phyloP scores from a whole-genome alignment of 2,888 invertebrate species.

The Clusia tigrina region DNA sequence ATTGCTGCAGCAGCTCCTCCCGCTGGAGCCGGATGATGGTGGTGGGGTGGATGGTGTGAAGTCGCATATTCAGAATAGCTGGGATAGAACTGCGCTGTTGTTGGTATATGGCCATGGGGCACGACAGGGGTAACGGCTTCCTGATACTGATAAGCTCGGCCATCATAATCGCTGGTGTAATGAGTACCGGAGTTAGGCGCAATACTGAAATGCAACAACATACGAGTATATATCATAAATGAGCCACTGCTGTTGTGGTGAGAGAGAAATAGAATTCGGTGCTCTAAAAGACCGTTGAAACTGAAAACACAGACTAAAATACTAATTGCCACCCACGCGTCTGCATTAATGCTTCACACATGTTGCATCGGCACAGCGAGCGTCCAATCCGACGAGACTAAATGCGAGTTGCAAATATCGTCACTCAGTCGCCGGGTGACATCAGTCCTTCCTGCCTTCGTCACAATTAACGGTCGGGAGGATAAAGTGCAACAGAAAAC shows the following conservation, averaged over 20 bases:
- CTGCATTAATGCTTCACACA: constrained; percentile 39
- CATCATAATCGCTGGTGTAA: constrained; percentile 43
- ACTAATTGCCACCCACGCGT: constrained; percentile 8
- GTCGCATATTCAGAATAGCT: constrained; percentile 40
- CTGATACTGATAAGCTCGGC: constrained; percentile 31
- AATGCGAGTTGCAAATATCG: neutral
- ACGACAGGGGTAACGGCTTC: constrained; percentile 43
- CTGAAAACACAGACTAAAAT: neutral
- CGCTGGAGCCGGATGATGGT: constrained; percentile 23
- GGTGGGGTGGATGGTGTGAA: constrained; percentile 35
- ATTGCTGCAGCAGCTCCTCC: constrained; percentile 24
- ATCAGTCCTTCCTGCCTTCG: constrained; percentile 61
- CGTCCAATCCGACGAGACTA: neutral
- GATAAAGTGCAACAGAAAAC: neutral
- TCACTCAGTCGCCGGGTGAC: constrained; percentile 46
- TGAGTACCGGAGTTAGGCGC: constrained; percentile 41
- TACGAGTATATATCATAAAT: too few species aligned
- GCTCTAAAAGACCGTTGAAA: constrained; percentile 7
- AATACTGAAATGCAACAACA: constrained; percentile 47
- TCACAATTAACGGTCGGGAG: constrained; percentile 43
- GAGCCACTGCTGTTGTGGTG: too few species aligned
- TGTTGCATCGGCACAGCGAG: constrained; percentile 47
- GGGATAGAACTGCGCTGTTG: constrained; percentile 37
- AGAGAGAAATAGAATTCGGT: too few species aligned
- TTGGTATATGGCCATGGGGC: constrained; percentile 47